phyloP scores from a whole-genome alignment of 2,888 invertebrate genomes.

The Cynaeus angustus region DNA sequence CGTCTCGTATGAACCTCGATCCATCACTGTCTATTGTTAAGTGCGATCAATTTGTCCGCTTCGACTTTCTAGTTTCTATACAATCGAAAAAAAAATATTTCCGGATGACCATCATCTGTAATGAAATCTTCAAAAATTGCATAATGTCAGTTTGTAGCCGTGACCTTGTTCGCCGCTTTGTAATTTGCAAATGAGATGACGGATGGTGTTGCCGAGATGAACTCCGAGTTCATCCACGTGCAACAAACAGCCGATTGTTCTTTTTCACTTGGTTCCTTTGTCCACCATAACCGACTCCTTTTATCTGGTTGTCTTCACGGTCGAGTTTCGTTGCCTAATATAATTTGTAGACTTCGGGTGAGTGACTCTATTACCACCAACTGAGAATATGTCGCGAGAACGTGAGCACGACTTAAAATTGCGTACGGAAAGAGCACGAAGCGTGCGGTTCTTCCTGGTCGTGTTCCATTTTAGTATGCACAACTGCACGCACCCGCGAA shows the following conservation, averaged over 20 bases:
- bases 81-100: conserved; percentile 11
- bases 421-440: conserved; percentile 43
- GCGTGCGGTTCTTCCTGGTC: conserved; percentile 41
- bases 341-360: conserved; percentile 40
- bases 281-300: conserved; percentile 22
- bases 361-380: conserved; percentile 42
- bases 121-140: conserved; percentile 24
- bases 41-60: conserved; percentile 29
- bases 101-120: conserved; percentile 5
- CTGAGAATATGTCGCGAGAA: conserved; percentile 32
- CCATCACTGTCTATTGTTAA: conserved; percentile 37
- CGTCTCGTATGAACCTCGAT: conserved; percentile 25
- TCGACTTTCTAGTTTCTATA: conserved; percentile 21
- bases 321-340: conserved; percentile 43
- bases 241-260: conserved; percentile 41
- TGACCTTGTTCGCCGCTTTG: conserved; percentile 39
- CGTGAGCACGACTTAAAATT: conserved; percentile 44
- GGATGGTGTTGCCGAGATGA: conserved; percentile 14
- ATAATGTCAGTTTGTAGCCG: conserved; percentile 3
- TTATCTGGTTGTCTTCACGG: conserved; percentile 40
- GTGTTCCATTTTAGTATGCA: conserved; percentile 40
- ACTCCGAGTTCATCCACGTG: conserved; percentile 45
- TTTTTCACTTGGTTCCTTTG: conserved; percentile 36
- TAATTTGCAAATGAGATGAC: conserved; percentile 48
- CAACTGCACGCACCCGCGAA: conserved; percentile 29